Conservation (phyloP, 2,888 invertebrate genomes). For the Rhogogaster chlorosoma region DNA sequence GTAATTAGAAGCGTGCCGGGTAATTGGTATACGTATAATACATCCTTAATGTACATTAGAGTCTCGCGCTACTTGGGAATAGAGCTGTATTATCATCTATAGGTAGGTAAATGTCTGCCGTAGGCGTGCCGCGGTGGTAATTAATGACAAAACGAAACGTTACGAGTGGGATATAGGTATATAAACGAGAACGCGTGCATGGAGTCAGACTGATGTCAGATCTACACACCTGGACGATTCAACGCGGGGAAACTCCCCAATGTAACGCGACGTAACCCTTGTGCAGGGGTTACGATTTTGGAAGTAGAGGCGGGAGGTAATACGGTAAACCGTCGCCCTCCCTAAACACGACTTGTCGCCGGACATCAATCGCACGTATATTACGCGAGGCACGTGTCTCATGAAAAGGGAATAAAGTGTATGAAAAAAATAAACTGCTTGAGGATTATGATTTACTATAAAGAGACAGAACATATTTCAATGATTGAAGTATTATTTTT, state of each 20-base stretch:
- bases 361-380: slow-evolving; percentile 4
- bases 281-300: not conserved
- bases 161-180: not conserved
- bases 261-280: not conserved
- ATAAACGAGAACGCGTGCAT: not conserved
- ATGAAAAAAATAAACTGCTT: not conserved
- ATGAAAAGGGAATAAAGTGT: not conserved
- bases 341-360: not conserved
- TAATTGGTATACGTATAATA: not conserved
- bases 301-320: not conserved
- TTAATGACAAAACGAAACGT: slow-evolving; percentile 22
- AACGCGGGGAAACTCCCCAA: not conserved
- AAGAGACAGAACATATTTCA: not conserved
- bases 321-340: not conserved
- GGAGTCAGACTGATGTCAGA: not conserved
- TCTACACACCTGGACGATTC: not conserved
- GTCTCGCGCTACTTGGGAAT: not conserved
- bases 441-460: not conserved
- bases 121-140: slow-evolving; percentile 4
- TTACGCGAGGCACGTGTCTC: slow-evolving; percentile 8
- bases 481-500: too few species aligned
- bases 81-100: not conserved
- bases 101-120: not conserved
- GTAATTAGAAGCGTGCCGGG: not conserved
- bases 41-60: not conserved